A percentile compares a stretch with the other conserved stretches of the same genome.
Evolutionary conservation across 2,797 vertebrate genomes (phyloP).

Genomic region (Poliocrania exsul): DNA sequence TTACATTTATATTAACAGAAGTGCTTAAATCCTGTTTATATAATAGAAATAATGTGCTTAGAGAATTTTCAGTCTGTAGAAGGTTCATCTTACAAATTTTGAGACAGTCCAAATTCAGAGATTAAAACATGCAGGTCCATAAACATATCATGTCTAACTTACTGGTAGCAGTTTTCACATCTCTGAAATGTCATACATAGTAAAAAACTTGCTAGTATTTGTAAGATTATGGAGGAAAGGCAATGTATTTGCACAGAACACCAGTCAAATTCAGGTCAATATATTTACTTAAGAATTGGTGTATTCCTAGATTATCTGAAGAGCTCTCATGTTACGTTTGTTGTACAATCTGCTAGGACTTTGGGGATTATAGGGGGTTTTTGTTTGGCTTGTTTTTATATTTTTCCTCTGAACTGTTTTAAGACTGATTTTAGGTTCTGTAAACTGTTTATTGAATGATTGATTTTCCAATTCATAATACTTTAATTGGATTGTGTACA

Average conservation of each 20-base stretch:
- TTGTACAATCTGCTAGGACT: neutral
- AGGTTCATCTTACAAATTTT: neutral
- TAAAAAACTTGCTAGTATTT: neutral
- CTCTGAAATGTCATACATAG: neutral
- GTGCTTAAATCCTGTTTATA: neutral
- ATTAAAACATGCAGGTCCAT: neutral
- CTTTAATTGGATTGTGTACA: neutral
- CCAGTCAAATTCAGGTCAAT: neutral
- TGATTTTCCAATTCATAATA: neutral
- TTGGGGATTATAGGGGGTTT: accelerated
- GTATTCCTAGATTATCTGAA: neutral
- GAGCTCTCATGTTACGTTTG: neutral
- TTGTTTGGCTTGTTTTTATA: accelerated
- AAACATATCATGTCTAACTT: neutral
- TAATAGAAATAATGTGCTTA: neutral
- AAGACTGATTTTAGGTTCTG: neutral
- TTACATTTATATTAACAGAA: neutral
- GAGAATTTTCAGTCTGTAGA: neutral
- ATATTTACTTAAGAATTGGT: neutral
- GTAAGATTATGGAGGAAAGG: neutral
- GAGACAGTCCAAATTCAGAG: neutral
- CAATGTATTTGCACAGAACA: neutral
- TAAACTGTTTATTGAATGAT: neutral
- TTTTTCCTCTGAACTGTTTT: neutral
- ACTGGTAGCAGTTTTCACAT: neutral